Conservation (phyloP, 1,140 invertebrate genomes). For the Heliconius congener region DNA sequence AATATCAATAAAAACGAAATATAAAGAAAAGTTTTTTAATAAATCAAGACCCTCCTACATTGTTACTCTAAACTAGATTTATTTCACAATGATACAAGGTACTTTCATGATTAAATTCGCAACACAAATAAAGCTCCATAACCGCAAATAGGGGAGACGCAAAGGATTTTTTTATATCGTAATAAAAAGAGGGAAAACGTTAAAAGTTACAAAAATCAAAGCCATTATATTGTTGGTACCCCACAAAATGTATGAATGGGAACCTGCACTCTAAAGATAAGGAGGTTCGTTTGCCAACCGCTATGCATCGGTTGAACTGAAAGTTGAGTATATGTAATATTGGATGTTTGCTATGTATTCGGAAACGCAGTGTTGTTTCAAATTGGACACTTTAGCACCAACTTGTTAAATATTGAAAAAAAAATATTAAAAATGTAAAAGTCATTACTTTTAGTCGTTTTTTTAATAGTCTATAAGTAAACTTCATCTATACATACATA, state of each 20-base stretch:
- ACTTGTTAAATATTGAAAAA: background rate
- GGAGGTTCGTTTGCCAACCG: slow-evolving; percentile 2
- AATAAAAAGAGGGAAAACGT: slow-evolving; percentile 4
- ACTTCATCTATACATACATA: no score
- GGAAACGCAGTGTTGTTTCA: background rate
- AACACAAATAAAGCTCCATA: slow-evolving; percentile 9
- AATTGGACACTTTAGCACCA: background rate
- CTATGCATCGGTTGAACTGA: background rate
- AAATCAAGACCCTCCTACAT: background rate
- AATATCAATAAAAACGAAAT: background rate
- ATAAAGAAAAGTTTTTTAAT: slow-evolving; percentile 6
- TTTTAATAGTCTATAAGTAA: no score
- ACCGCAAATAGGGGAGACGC: slow-evolving; percentile 1
- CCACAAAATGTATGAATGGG: background rate
- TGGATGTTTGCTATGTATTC: slow-evolving; percentile 3
- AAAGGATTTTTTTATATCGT: background rate
- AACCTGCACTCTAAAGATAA: slow-evolving; percentile 8
- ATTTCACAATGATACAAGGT: slow-evolving; percentile 9
- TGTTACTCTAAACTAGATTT: slow-evolving; percentile 11
- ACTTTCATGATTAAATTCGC: slow-evolving; percentile 7
- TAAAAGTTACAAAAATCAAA: slow-evolving; percentile 11
- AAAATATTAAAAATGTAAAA: no score
- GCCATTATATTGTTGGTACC: slow-evolving; percentile 4
- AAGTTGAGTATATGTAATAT: background rate
- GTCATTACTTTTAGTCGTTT: no score